A percentile compares a stretch with the other conserved stretches of the same genome.
phyloP scores from a whole-genome alignment of 2,113 vertebrate species.

The Microcebus murinus region DNA sequence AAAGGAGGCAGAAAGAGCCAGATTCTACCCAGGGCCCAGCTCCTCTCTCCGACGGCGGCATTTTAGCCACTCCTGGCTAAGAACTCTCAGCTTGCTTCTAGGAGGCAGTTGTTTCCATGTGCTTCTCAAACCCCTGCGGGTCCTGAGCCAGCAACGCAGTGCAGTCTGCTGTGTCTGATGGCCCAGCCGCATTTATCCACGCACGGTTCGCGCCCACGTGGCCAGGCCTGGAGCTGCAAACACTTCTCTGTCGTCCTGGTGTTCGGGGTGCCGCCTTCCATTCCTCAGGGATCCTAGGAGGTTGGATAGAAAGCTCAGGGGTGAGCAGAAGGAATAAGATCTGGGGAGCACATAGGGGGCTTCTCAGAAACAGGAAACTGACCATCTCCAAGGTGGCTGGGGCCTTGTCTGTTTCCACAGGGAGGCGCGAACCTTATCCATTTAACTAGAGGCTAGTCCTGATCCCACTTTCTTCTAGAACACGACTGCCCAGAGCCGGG shows the following conservation, averaged over 20 bases:
- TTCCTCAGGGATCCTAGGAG: background rate
- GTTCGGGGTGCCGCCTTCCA: background rate
- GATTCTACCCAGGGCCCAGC: background rate
- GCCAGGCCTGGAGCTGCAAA: background rate
- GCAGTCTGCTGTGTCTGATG: background rate
- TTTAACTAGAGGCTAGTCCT: background rate
- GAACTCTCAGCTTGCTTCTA: background rate
- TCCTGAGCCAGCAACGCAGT: background rate
- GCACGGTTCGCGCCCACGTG: fast-evolving
- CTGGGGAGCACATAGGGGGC: background rate
- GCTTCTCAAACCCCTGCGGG: background rate
- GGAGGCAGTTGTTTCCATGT: background rate
- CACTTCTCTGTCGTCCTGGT: background rate
- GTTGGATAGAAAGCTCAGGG: background rate
- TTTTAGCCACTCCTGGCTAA: background rate
- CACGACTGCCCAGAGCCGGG: background rate
- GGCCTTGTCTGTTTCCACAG: background rate
- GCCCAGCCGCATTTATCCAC: background rate
- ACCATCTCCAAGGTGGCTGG: background rate
- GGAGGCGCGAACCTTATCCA: background rate
- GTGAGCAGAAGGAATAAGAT: background rate
- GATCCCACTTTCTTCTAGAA: background rate
- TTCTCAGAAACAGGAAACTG: background rate
- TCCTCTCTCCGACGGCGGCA: background rate
- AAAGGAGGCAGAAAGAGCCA: background rate